These are phyloP conservation scores for Chrysopilus asiliformis DNA, from an alignment of 2,888 invertebrate genomes.

Conservation along the genomic window DNA sequence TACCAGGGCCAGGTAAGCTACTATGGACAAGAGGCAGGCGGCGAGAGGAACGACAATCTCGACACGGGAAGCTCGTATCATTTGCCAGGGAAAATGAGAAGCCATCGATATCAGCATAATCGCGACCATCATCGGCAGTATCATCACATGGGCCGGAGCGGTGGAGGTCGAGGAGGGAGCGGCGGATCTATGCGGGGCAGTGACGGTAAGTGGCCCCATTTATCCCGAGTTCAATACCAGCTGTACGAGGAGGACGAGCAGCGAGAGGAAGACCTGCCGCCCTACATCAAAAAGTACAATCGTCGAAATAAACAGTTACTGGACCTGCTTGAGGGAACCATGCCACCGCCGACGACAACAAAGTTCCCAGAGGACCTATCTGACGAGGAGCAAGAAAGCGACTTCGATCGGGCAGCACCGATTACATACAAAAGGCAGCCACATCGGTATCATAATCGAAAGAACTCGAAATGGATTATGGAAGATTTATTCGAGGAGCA, in stretches of 20 bases:
- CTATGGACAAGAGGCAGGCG: constrained; percentile 19
- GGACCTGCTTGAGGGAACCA: constrained; percentile 31
- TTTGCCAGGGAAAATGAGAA: constrained; percentile 3
- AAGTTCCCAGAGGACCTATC: constrained; percentile 3
- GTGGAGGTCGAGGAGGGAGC: constrained; percentile 1
- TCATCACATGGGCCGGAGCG: constrained; percentile 11
- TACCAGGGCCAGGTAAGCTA: constrained; percentile 31
- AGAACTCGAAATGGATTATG: constrained; percentile 19
- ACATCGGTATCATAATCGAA: constrained; percentile 22
- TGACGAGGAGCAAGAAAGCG: neutral
- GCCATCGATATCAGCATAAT: constrained; percentile 12
- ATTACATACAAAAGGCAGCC: constrained; percentile 1
- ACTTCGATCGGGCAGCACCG: neutral
- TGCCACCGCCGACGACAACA: constrained; percentile 22
- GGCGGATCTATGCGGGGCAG: constrained; percentile 14
- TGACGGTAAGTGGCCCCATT: constrained; percentile 33
- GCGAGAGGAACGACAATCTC: neutral
- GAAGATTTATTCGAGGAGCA: constrained; percentile 28
- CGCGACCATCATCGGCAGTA: constrained; percentile 7
- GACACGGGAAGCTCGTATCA: neutral
- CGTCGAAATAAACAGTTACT: constrained; percentile 32
- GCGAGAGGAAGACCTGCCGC: constrained; percentile 28
- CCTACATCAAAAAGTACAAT: constrained; percentile 33
- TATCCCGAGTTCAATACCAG: constrained; percentile 30
- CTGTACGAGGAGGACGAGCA: constrained; percentile 21